These are phyloP conservation scores for Tinea trinotella DNA, from an alignment of 2,888 invertebrate species.

Conservation along the genomic window DNA sequence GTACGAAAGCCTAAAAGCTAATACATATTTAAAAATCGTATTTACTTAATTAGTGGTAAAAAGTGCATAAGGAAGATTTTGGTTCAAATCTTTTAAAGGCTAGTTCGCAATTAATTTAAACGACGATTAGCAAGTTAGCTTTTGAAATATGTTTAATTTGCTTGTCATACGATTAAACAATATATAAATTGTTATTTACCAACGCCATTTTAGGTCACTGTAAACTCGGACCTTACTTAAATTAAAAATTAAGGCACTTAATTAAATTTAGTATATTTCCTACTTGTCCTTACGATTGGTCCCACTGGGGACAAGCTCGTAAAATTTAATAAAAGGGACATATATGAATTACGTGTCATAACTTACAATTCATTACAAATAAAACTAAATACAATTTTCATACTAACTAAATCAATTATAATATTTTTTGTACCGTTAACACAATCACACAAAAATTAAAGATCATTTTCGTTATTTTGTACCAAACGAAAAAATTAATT, in stretches of 20 bases:
- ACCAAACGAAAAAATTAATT: no score
- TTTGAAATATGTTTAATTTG: no score
- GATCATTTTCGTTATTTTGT: slow-evolving; percentile 1
- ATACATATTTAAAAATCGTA: neutral
- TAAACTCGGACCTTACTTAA: no score
- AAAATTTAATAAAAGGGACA: neutral
- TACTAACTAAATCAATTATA: neutral
- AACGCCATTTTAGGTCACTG: no score
- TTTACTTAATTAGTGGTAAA: neutral
- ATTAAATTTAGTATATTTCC: neutral
- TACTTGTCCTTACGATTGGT: neutral
- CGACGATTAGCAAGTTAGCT: no score
- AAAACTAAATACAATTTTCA: neutral
- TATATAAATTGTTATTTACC: no score
- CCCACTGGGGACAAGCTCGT: no score
- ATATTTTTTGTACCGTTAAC: slow-evolving; percentile 15
- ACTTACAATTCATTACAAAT: neutral
- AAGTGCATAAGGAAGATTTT: neutral
- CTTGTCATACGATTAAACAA: no score
- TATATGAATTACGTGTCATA: neutral
- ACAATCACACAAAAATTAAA: slow-evolving; percentile 11
- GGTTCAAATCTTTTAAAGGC: slow-evolving; percentile 6
- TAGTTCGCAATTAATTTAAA: no score
- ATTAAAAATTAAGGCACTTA: neutral
- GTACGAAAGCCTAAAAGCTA: no score